phyloP scores from a whole-genome alignment of 2,797 vertebrate species.

The Pseudocheirus occidentalis region DNA sequence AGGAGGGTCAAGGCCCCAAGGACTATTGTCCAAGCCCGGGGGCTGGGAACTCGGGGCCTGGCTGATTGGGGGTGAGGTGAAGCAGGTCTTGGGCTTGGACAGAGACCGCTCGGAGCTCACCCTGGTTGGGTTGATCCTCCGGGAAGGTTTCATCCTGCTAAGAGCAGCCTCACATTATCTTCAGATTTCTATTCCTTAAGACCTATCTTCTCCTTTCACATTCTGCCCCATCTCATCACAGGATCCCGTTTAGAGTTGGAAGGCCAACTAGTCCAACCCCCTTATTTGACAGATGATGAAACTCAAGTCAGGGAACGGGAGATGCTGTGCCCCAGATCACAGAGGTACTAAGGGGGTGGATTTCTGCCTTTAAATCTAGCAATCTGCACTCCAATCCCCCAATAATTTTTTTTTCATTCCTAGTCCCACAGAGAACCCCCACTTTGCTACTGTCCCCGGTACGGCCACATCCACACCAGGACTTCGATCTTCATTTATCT shows the following conservation, averaged over 20 bases:
- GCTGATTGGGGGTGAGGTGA: slow-evolving; percentile 95
- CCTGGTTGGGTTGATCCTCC: slow-evolving; percentile 97
- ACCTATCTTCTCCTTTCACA: background rate
- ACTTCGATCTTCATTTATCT: background rate
- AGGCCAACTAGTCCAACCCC: background rate
- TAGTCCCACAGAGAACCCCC: background rate
- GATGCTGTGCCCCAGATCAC: no score
- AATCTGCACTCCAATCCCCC: background rate
- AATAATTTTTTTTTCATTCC: background rate
- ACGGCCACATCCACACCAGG: background rate
- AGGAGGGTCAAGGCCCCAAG: slow-evolving; percentile 81
- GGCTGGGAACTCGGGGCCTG: slow-evolving; percentile 80
- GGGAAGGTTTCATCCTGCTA: slow-evolving; percentile 93
- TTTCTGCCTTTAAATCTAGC: background rate
- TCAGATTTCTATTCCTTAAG: slow-evolving; percentile 31
- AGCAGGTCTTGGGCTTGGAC: slow-evolving; percentile 96
- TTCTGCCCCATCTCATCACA: background rate
- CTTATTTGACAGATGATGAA: background rate
- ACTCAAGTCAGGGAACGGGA: background rate
- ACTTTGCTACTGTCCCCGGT: background rate
- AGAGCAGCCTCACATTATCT: slow-evolving; percentile 58
- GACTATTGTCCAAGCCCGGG: slow-evolving; percentile 75
- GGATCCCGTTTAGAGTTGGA: background rate
- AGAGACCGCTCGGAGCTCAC: slow-evolving; percentile 93
- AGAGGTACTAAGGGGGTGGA: background rate